These are phyloP conservation scores for Ictalurus furcatus DNA, from an alignment of 2,113 vertebrate species.

Conservation along the genomic window DNA sequence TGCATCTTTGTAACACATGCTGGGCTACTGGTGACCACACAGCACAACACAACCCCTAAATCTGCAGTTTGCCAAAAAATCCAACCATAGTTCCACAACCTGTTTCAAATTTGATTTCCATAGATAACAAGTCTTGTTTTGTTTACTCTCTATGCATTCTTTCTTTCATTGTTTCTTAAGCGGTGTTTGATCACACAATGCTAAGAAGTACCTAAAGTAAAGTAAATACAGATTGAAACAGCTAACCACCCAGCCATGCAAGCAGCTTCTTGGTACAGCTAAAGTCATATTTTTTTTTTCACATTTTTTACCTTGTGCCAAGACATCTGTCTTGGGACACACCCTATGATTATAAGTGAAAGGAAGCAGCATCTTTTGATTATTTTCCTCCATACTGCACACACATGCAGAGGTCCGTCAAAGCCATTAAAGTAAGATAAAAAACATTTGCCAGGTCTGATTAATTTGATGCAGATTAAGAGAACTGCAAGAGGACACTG, in stretches of 20 bases:
- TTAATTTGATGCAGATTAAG: slow-evolving; percentile 10
- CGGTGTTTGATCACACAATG: slow-evolving; percentile 43
- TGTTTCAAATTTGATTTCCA: slow-evolving; percentile 46
- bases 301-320: slow-evolving; percentile 61
- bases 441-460: slow-evolving; percentile 23
- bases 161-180: slow-evolving; percentile 37
- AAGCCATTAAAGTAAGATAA: slow-evolving; percentile 40
- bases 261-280: slow-evolving; percentile 63
- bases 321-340: slow-evolving; percentile 79
- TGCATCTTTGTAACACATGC: slow-evolving; percentile 16
- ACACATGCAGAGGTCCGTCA: slow-evolving; percentile 50
- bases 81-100: slow-evolving; percentile 38
- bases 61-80: slow-evolving; percentile 28
- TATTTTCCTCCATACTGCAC: slow-evolving; percentile 66
- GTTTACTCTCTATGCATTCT: slow-evolving; percentile 35
- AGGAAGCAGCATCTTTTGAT: slow-evolving; percentile 72
- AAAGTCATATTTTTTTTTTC: slow-evolving; percentile 58
- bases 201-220: slow-evolving; percentile 53
- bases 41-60: slow-evolving; percentile 34
- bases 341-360: slow-evolving; percentile 82
- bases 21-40: slow-evolving; percentile 39
- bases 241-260: slow-evolving; percentile 58
- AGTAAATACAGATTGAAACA: slow-evolving; percentile 66
- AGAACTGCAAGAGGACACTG: slow-evolving; percentile 9
- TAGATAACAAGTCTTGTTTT: slow-evolving; percentile 44